Conservation (phyloP, 2,797 vertebrate species). For the Scarus forsteni region DNA sequence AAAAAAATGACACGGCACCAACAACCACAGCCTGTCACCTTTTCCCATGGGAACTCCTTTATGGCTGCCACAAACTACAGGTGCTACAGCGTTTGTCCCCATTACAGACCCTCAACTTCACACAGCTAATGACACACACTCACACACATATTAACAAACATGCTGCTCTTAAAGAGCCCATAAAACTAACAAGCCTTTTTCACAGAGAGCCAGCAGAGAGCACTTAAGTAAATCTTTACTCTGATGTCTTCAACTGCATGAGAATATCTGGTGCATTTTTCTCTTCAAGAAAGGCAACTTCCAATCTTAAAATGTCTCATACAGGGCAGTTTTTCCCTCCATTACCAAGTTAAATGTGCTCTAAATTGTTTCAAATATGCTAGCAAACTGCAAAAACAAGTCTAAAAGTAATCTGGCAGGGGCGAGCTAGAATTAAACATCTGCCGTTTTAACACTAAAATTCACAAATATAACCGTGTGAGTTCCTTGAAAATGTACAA, state of each 20-base stretch:
- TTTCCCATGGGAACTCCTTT: constrained; percentile 72
- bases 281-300: not conserved
- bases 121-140: constrained; percentile 64
- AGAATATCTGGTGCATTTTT: not conserved
- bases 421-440: constrained; percentile 13
- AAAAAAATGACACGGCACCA: not conserved
- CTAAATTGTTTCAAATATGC: not conserved
- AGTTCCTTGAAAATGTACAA: not conserved
- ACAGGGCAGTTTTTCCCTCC: not conserved
- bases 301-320: not conserved
- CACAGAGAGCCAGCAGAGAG: not conserved
- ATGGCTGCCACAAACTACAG: constrained; percentile 44
- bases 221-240: not conserved
- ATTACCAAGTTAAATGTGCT: not conserved
- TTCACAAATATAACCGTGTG: not conserved
- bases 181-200: constrained; percentile 49
- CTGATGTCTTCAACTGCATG: not conserved
- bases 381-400: not conserved
- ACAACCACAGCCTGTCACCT: not conserved
- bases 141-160: constrained; percentile 46
- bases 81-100: constrained; percentile 30
- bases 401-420: not conserved
- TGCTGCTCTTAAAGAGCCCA: constrained; percentile 29
- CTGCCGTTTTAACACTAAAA: not conserved
- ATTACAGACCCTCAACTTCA: constrained; percentile 58